phyloP scores from a whole-genome alignment of 37 sponge, comb jelly and placozoan species.

The Theonella swinhoei region DNA sequence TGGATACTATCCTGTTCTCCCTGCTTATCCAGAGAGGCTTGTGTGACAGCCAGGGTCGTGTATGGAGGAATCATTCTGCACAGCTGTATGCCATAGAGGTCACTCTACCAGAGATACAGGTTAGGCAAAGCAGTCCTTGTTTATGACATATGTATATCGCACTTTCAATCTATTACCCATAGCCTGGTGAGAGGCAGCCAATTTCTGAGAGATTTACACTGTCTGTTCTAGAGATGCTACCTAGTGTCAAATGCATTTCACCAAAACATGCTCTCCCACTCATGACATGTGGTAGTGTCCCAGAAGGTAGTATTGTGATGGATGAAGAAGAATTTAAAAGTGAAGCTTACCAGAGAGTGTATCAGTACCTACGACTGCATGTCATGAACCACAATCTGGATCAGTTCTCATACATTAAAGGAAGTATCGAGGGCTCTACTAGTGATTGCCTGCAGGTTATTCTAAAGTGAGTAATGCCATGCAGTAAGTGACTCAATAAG shows the following conservation, averaged over 20 bases:
- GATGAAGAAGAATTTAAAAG: constrained; percentile 57
- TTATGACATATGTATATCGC: not conserved
- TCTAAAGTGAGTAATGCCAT: constrained; percentile 30
- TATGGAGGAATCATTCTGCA: constrained; percentile 55
- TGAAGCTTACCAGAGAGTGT: constrained; percentile 67
- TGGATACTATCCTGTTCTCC: constrained; percentile 61
- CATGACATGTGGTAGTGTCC: constrained; percentile 9
- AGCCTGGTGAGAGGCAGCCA: not conserved
- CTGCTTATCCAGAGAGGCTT: constrained; percentile 55
- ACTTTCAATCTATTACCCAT: not conserved
- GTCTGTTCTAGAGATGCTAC: constrained; percentile 41
- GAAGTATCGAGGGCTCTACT: constrained; percentile 25
- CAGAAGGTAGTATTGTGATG: constrained; percentile 32
- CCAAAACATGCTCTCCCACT: constrained; percentile 8
- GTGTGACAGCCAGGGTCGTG: constrained; percentile 59
- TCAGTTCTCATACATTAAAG: constrained; percentile 36
- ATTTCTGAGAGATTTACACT: constrained; percentile 36
- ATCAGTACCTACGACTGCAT: constrained; percentile 62
- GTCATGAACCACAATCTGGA: constrained; percentile 26
- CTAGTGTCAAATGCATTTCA: constrained; percentile 39
- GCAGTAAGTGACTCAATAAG: no score
- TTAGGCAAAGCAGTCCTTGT: not conserved
- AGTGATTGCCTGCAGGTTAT: constrained; percentile 43
- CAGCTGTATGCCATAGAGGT: constrained; percentile 69
- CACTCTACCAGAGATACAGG: constrained; percentile 26